Evolutionary conservation across 2,797 vertebrate genomes (phyloP).

Genomic region (Hapalemur alaotrensis): DNA sequence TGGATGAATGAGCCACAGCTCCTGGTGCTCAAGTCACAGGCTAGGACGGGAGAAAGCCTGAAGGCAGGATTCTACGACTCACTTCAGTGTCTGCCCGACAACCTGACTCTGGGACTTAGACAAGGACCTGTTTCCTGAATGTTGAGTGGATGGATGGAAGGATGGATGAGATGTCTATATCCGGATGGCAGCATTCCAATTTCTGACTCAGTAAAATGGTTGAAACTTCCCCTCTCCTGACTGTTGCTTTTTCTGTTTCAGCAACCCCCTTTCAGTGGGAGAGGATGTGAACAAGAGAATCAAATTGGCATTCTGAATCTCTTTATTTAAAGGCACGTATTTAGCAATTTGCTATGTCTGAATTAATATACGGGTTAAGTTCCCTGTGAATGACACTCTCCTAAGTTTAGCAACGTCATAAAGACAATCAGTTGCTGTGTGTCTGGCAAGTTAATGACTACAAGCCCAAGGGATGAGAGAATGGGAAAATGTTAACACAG

Average conservation of each 20-base stretch:
- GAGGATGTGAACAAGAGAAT: constrained; percentile 44
- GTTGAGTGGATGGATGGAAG: not conserved
- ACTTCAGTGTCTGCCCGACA: not conserved
- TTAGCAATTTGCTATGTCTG: constrained; percentile 66
- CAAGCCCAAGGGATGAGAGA: constrained; percentile 19
- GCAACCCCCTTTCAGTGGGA: not conserved
- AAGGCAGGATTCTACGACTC: not conserved
- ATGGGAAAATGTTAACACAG: constrained; percentile 39
- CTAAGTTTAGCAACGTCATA: constrained; percentile 43
- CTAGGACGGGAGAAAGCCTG: not conserved
- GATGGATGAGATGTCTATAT: not conserved
- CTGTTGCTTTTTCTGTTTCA: constrained; percentile 11
- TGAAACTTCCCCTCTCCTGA: not conserved
- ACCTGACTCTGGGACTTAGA: not conserved
- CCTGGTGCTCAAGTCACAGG: not conserved
- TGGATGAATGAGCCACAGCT: not conserved
- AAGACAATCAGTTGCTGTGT: constrained; percentile 38
- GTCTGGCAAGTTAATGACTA: constrained; percentile 59
- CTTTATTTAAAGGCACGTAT: constrained; percentile 38
- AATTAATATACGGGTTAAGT: constrained; percentile 56
- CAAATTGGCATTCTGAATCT: constrained; percentile 45
- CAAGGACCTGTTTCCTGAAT: not conserved
- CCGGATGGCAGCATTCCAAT: not conserved
- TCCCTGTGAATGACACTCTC: constrained; percentile 41
- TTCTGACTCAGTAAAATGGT: not conserved